Conservation (phyloP, 2,113 vertebrate genomes). For the Gasterosteus aculeatus region DNA sequence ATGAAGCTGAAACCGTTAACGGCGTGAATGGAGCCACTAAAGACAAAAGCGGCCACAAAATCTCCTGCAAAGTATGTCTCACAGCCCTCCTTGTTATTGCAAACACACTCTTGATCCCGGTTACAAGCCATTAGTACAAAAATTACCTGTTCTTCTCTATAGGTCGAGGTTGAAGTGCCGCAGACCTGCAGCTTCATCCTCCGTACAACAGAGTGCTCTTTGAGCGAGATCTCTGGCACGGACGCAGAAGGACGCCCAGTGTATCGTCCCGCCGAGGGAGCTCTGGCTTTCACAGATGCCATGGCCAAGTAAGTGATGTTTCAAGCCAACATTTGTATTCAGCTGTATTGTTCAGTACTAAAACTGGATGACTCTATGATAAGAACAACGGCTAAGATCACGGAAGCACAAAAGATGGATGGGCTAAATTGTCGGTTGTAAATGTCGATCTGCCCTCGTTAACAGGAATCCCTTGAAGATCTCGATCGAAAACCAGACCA, state of each 20-base stretch:
- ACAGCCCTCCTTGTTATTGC: background rate
- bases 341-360: background rate
- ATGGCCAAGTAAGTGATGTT: slow-evolving; percentile 86
- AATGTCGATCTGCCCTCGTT: slow-evolving; percentile 20
- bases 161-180: slow-evolving; percentile 93
- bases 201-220: slow-evolving; percentile 85
- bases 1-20: slow-evolving; percentile 86
- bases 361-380: background rate
- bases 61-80: slow-evolving; percentile 86
- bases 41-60: slow-evolving; percentile 83
- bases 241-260: slow-evolving; percentile 71
- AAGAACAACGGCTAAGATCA: background rate
- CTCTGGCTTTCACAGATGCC: slow-evolving; percentile 84
- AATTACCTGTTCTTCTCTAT: slow-evolving; percentile 27
- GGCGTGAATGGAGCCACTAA: slow-evolving; percentile 82
- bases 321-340: background rate
- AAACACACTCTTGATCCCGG: background rate
- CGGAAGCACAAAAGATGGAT: slow-evolving; percentile 53
- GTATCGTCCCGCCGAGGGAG: slow-evolving; percentile 80
- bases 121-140: background rate
- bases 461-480: slow-evolving; percentile 85
- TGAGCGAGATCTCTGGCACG: slow-evolving; percentile 82
- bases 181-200: slow-evolving; percentile 87
- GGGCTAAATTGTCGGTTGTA: background rate
- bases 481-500: slow-evolving; percentile 71